These are phyloP conservation scores for Centropyge bicolor DNA, from an alignment of 2,797 vertebrate genomes.

Conservation along the genomic window DNA sequence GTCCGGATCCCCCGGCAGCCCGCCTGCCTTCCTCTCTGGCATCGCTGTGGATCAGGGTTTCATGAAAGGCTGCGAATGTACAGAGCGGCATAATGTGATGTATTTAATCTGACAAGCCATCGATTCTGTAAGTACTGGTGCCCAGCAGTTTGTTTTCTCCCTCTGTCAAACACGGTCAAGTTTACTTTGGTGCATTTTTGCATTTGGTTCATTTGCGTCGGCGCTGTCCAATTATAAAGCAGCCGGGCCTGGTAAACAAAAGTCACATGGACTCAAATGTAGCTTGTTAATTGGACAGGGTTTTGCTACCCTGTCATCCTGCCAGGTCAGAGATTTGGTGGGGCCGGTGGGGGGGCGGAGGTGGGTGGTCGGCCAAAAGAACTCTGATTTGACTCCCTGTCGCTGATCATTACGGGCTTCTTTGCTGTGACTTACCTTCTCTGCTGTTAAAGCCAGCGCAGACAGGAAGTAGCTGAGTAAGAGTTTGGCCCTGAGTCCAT, in stretches of 20 bases:
- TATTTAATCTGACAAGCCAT: slow-evolving; percentile 59
- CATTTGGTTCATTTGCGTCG: slow-evolving; percentile 58
- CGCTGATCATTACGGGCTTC: slow-evolving; percentile 42
- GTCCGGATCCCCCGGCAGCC: slow-evolving; percentile 8
- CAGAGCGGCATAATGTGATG: slow-evolving; percentile 55
- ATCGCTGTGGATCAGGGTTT: slow-evolving; percentile 14
- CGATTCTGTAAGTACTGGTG: slow-evolving; percentile 40
- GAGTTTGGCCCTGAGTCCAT: not conserved
- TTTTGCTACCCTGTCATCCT: slow-evolving; percentile 63
- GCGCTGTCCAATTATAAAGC: slow-evolving; percentile 66
- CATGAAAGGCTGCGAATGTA: slow-evolving; percentile 25
- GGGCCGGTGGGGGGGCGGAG: slow-evolving; percentile 47
- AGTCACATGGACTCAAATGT: slow-evolving; percentile 58
- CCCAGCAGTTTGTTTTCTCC: slow-evolving; percentile 48
- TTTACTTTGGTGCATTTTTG: slow-evolving; percentile 49
- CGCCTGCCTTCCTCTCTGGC: not conserved
- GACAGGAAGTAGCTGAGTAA: slow-evolving; percentile 14
- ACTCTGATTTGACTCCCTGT: slow-evolving; percentile 35
- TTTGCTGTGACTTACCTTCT: slow-evolving; percentile 10
- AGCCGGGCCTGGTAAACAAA: slow-evolving; percentile 59
- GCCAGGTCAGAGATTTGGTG: slow-evolving; percentile 59
- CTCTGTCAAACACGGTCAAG: slow-evolving; percentile 34
- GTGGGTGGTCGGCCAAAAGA: slow-evolving; percentile 49
- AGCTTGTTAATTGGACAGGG: slow-evolving; percentile 69
- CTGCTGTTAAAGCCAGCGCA: not conserved